Conservation (phyloP, 2,797 vertebrate genomes). For the Myoxocephalus aenaeus region DNA sequence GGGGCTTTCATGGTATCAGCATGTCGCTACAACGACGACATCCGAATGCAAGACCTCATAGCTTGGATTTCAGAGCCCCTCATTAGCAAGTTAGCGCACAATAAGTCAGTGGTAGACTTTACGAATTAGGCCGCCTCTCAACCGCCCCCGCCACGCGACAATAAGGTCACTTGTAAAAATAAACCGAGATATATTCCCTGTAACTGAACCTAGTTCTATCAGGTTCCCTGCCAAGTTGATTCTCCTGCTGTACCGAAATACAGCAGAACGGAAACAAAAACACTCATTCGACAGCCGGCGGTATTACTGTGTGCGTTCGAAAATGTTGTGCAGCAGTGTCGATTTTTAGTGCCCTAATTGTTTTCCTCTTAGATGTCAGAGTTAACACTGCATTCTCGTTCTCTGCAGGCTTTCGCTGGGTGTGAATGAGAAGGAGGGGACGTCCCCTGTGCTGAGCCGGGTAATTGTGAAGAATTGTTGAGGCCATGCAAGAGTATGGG, state of each 20-base stretch:
- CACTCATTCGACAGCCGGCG: slow-evolving; percentile 1
- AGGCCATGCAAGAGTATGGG: slow-evolving; percentile 47
- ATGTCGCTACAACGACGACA: not conserved
- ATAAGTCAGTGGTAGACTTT: slow-evolving; percentile 60
- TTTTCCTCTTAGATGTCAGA: slow-evolving; percentile 15
- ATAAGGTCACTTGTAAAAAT: slow-evolving; percentile 66
- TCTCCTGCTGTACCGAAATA: slow-evolving; percentile 14
- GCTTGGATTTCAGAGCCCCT: slow-evolving; percentile 40
- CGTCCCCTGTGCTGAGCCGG: slow-evolving; percentile 37
- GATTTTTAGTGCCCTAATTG: slow-evolving; percentile 13
- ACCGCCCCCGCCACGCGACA: slow-evolving; percentile 42
- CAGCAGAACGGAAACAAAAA: slow-evolving; percentile 1
- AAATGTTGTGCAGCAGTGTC: slow-evolving; percentile 5
- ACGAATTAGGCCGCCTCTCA: slow-evolving; percentile 61
- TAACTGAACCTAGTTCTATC: slow-evolving; percentile 45
- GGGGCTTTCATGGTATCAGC: not conserved
- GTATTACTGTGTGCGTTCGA: not conserved
- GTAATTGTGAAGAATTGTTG: slow-evolving; percentile 47
- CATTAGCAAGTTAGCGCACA: slow-evolving; percentile 50
- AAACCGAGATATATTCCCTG: slow-evolving; percentile 42
- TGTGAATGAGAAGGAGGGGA: slow-evolving; percentile 36
- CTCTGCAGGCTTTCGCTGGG: slow-evolving; percentile 39
- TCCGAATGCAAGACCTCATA: slow-evolving; percentile 12
- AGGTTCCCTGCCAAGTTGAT: slow-evolving; percentile 12
- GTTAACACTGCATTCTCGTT: slow-evolving; percentile 25